Evolutionary conservation across 2,113 vertebrate species (phyloP).

Genomic region (Perca flavescens): DNA sequence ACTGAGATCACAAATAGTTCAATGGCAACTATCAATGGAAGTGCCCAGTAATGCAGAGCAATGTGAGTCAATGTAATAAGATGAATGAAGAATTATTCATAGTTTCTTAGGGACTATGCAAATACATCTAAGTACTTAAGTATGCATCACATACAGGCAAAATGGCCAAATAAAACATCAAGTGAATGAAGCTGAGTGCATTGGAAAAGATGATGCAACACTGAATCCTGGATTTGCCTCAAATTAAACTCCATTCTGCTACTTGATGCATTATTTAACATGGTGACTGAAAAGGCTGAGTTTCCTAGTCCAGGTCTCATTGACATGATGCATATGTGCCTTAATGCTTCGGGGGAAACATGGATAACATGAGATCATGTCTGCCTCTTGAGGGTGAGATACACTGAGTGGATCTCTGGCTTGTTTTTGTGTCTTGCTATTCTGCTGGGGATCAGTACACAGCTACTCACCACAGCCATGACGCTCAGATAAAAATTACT

Average conservation of each 20-base stretch:
- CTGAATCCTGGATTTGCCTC: conserved; percentile 62
- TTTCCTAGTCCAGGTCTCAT: conserved; percentile 62
- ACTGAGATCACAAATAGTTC: conserved; percentile 65
- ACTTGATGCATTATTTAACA: conserved; percentile 81
- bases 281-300: conserved; percentile 54
- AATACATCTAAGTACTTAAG: conserved; percentile 40
- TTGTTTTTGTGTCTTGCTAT: conserved; percentile 69
- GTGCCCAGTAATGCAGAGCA: conserved; percentile 33
- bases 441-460: conserved; percentile 73
- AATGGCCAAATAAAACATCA: conserved; percentile 38
- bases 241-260: conserved; percentile 68
- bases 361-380: conserved; percentile 82
- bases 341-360: conserved; percentile 76
- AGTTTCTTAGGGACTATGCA: conserved; percentile 41
- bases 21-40: conserved; percentile 48
- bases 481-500: conserved; percentile 62
- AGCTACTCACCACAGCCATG: conserved; percentile 55
- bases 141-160: conserved; percentile 36
- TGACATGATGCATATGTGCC: conserved; percentile 70
- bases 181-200: conserved; percentile 40
- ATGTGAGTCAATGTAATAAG: conserved; percentile 27
- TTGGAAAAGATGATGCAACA: conserved; percentile 59
- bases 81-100: conserved; percentile 29
- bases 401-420: conserved; percentile 59
- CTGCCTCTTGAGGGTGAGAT: conserved; percentile 71